Percentiles rank a stretch among this genome's conserved stretches.
phyloP scores from a whole-genome alignment of 2,797 vertebrate species.

The Meriones psammophilus region DNA sequence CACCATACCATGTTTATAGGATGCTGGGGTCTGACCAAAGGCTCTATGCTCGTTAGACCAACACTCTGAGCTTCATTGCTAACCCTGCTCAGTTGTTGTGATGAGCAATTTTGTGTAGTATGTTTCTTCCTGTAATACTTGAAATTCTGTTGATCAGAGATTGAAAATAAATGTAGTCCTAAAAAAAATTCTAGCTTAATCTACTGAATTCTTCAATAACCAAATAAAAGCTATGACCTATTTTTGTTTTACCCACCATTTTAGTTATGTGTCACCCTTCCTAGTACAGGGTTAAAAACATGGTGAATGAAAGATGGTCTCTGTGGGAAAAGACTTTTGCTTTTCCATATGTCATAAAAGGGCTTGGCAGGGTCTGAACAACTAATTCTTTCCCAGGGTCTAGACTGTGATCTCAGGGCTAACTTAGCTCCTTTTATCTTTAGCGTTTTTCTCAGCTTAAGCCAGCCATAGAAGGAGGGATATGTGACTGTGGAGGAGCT shows the following conservation, averaged over 20 bases:
- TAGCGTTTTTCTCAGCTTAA: slow-evolving; percentile 50
- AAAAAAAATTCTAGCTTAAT: slow-evolving; percentile 18
- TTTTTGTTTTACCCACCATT: slow-evolving; percentile 58
- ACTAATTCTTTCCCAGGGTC: slow-evolving; percentile 66
- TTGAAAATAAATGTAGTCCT: slow-evolving; percentile 42
- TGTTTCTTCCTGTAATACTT: background rate
- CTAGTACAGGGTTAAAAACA: slow-evolving; percentile 43
- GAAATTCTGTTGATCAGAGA: slow-evolving; percentile 44
- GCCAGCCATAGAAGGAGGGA: background rate
- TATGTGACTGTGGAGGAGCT: background rate
- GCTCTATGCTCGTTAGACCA: background rate
- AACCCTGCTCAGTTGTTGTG: background rate
- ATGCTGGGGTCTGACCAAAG: background rate
- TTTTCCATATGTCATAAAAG: slow-evolving; percentile 69
- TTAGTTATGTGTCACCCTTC: slow-evolving; percentile 63
- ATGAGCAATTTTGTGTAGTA: slow-evolving; percentile 49
- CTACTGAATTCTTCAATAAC: slow-evolving; percentile 56
- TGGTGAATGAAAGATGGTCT: slow-evolving; percentile 69
- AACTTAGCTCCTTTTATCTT: slow-evolving; percentile 63
- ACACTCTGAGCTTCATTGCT: background rate
- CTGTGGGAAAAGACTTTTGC: slow-evolving; percentile 54
- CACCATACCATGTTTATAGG: background rate
- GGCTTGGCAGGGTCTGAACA: slow-evolving; percentile 16
- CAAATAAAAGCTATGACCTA: slow-evolving; percentile 57
- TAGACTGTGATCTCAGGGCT: slow-evolving; percentile 61